phyloP scores from a whole-genome alignment of 2,113 vertebrate species.

The Ivindomyrus marchei region DNA sequence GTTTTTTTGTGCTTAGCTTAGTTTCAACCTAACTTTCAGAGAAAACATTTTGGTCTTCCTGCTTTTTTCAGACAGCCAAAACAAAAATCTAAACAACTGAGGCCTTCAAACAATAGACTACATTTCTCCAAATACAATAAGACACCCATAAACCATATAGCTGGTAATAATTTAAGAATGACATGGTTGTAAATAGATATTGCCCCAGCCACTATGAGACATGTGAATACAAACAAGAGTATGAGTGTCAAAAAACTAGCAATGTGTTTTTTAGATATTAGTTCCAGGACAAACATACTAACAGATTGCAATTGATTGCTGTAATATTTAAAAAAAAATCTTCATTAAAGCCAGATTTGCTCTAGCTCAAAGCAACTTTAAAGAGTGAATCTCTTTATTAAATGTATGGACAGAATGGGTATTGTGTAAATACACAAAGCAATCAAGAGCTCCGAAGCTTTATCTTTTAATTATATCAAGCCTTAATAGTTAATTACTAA shows the following conservation, averaged over 20 bases:
- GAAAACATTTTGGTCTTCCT: not conserved
- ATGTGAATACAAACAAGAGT: not conserved
- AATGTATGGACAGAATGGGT: not conserved
- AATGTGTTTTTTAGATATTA: not conserved
- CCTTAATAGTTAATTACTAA: not conserved
- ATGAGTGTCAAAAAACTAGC: not conserved
- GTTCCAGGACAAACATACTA: not conserved
- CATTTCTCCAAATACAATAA: not conserved
- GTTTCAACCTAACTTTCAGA: not conserved
- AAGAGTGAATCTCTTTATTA: not conserved
- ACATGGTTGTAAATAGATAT: not conserved
- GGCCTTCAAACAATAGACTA: not conserved
- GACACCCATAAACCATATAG: not conserved
- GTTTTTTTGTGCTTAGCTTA: not conserved
- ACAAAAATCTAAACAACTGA: not conserved
- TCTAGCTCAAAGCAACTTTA: not conserved
- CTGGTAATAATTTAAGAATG: not conserved
- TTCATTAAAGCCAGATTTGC: not conserved
- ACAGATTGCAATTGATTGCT: not conserved
- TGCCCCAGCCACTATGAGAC: not conserved
- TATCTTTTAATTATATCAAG: not conserved
- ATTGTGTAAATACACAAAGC: not conserved
- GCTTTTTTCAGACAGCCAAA: not conserved
- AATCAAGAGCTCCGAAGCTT: not conserved
- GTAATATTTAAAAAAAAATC: not conserved